These are phyloP conservation scores for Oryzias sinensis DNA, from an alignment of 2,797 vertebrate genomes.

Conservation along the genomic window DNA sequence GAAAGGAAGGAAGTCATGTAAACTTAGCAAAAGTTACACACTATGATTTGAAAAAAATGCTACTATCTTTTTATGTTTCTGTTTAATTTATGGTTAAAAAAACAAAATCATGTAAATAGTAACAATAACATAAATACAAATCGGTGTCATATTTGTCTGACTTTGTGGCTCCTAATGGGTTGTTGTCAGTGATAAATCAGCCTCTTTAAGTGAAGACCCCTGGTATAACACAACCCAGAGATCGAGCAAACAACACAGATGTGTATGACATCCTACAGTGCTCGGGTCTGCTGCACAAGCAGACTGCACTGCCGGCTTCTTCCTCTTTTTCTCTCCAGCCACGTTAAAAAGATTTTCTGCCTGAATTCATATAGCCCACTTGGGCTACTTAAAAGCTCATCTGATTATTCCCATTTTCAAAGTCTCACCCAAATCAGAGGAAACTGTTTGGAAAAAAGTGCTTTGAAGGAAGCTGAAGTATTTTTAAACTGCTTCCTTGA, in stretches of 20 bases:
- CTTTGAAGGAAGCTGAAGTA: slow-evolving; percentile 38
- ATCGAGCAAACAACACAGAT: not conserved
- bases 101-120: too few relatives aligned
- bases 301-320: slow-evolving; percentile 10
- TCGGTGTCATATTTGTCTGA: too few relatives aligned
- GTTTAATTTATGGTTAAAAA: too few relatives aligned
- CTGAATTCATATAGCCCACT: slow-evolving; percentile 32
- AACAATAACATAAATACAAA: too few relatives aligned
- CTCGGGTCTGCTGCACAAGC: slow-evolving; percentile 8
- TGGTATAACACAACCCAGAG: too few relatives aligned
- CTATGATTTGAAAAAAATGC: too few relatives aligned
- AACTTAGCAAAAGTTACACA: too few relatives aligned
- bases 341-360: slow-evolving; percentile 42
- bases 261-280: slow-evolving; percentile 19
- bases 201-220: too few relatives aligned
- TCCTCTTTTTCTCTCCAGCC: slow-evolving; percentile 16
- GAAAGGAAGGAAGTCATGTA: too few relatives aligned
- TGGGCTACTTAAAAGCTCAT: slow-evolving; percentile 38
- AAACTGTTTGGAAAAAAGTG: slow-evolving; percentile 28
- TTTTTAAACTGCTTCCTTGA: slow-evolving; percentile 47
- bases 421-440: slow-evolving; percentile 51
- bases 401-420: slow-evolving; percentile 62
- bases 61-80: too few relatives aligned
- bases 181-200: too few relatives aligned
- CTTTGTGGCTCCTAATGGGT: too few relatives aligned